phyloP scores from a whole-genome alignment of 2,888 invertebrate species.

The Scelioninae gen. 1 region DNA sequence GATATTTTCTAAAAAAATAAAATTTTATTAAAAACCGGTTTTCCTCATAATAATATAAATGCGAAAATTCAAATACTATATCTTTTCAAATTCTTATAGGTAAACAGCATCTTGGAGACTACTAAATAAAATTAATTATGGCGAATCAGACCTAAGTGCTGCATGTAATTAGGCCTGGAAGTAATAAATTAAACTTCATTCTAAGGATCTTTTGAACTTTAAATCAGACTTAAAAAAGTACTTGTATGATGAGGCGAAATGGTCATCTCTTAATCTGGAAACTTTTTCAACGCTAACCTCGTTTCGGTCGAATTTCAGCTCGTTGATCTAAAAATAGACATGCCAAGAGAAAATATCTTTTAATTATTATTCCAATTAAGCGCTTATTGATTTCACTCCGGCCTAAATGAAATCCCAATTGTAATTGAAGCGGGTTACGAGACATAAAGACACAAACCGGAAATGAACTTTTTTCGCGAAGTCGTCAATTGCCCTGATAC shows the following conservation, averaged over 20 bases:
- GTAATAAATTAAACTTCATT: conserved; percentile 56
- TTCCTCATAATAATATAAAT: too few relatives aligned
- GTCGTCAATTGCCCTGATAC: conserved; percentile 58
- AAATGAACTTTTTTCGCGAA: conserved; percentile 44
- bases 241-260: conserved; percentile 17
- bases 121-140: conserved; percentile 50
- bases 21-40: too few relatives aligned
- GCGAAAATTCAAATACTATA: too few relatives aligned
- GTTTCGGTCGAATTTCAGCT: conserved; percentile 30
- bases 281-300: conserved; percentile 39
- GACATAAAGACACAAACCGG: conserved; percentile 40
- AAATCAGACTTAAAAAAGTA: conserved; percentile 36
- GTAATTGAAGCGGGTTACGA: conserved; percentile 1
- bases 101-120: conserved; percentile 19
- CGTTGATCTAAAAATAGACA: conserved; percentile 10
- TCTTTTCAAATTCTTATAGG: conserved; percentile 5
- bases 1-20: too few relatives aligned
- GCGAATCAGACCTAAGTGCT: conserved; percentile 56
- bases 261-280: conserved; percentile 15
- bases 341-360: conserved; percentile 7
- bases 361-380: conserved; percentile 16
- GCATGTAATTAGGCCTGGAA: conserved; percentile 57
- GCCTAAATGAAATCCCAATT: conserved; percentile 28
- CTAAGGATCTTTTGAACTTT: conserved; percentile 46
- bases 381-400: conserved; percentile 17